Evolutionary conservation across 2,888 invertebrate genomes (phyloP), one percentile per base, ranked within the genome.

Genomic region (Osedax frankpressi): DNA sequence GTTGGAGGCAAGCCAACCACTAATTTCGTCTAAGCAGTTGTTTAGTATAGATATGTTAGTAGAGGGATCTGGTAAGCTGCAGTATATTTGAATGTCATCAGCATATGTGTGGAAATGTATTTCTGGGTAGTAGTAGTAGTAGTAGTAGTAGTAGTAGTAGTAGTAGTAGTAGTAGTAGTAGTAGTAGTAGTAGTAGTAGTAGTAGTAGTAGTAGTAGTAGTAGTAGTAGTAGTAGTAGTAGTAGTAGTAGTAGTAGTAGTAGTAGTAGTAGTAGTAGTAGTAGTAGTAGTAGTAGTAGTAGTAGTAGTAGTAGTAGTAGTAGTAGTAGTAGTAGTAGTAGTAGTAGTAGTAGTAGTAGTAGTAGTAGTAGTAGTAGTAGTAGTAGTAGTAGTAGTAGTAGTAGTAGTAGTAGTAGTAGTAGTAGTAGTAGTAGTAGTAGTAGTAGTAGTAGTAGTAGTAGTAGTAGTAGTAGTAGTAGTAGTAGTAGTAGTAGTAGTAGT

Each of bases 361-460:
- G 73, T 73, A 73, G 73, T 30, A 73, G 73, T 73, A 30, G 73
- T 73, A 59, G 73, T 29, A 73, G 73, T 73, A 73, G 73, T 73
- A 73, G 73, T 73, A 73, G 73, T 73, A 74, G 74, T 74, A 74
- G 74, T 74, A 74, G 74, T 74, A 74, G 74, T 74, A 74, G 74
- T 74, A 74, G 74, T 74, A 74, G 74, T 74, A 74, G 74, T 74
- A 74, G 74, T 74, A 74, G 74, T 74, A 74, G 74, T 74, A 74
- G 74, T 68, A 74, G 73, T 74, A 74, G 74, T 74, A 30, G 68
- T 74, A 74, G 73, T 74, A 71, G 75, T 75, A 59, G 62, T 59
- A 28, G 62, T 75, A 30, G 70, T 68, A 71, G 74, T 65, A 74
- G 44, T 63, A 71, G 71, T 71, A 71, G 71, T 71, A 71, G 71